A percentile compares a stretch with the other conserved stretches of the same genome.
These are phyloP conservation scores for Cloeon dipterum DNA, from an alignment of 2,888 invertebrate species.

Conservation along the genomic window DNA sequence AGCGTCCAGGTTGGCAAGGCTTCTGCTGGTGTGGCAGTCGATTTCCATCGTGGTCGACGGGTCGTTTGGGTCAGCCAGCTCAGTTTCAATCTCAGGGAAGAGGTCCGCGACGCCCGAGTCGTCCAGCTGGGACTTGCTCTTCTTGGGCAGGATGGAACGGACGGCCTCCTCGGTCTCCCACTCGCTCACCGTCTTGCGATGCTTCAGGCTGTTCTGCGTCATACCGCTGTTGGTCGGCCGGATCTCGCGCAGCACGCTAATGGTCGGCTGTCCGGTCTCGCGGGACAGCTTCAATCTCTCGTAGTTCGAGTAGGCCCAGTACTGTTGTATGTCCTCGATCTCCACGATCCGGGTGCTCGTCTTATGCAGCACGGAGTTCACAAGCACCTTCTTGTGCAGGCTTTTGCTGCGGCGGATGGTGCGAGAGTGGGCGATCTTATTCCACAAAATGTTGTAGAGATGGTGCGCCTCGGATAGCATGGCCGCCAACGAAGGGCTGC, in stretches of 20 bases:
- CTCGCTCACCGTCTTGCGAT: slow-evolving; percentile 21
- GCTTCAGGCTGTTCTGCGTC: slow-evolving; percentile 15
- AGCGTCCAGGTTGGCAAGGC: slow-evolving; percentile 7
- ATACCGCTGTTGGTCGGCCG: slow-evolving; percentile 8
- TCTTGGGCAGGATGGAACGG: slow-evolving; percentile 26
- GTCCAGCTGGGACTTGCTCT: slow-evolving; percentile 16
- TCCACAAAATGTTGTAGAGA: slow-evolving; percentile 36
- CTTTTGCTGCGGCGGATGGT: slow-evolving; percentile 35
- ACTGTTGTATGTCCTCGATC: slow-evolving; percentile 36
- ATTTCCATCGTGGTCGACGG: slow-evolving; percentile 25
- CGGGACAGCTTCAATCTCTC: too few relatives aligned
- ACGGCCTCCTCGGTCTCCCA: slow-evolving; percentile 30
- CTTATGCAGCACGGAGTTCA: slow-evolving; percentile 39
- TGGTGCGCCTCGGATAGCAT: slow-evolving; percentile 37
- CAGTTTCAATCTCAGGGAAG: not conserved
- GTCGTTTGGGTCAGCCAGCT: slow-evolving; percentile 8
- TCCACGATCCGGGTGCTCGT: slow-evolving; percentile 31
- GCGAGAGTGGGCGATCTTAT: slow-evolving; percentile 38
- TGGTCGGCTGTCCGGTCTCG: slow-evolving; percentile 10
- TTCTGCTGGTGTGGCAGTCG: slow-evolving; percentile 29
- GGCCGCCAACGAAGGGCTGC: too few relatives aligned
- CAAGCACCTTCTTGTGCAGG: slow-evolving; percentile 37
- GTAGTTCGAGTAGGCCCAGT: slow-evolving; percentile 24
- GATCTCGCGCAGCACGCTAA: slow-evolving; percentile 6
- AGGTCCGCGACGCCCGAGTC: not conserved